A percentile compares a stretch with the other conserved stretches of the same genome.
Evolutionary conservation across 2,797 vertebrate genomes (phyloP).

Genomic region (Myotis daubentonii): DNA sequence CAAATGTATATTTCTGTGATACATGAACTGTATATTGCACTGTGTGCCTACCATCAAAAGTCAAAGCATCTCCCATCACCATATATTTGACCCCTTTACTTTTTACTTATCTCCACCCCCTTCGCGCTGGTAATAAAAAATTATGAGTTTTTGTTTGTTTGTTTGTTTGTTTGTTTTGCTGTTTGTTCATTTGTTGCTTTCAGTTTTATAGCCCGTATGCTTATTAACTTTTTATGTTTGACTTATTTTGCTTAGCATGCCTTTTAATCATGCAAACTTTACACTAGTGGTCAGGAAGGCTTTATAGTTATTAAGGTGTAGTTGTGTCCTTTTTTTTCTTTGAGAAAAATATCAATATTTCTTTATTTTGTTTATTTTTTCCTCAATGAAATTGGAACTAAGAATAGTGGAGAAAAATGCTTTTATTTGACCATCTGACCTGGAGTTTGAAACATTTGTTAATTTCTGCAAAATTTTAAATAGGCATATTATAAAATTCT

Average conservation of each 20-base stretch:
- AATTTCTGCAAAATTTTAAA: not conserved
- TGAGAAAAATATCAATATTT: not conserved
- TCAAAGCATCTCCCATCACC: not conserved
- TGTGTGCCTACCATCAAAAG: not conserved
- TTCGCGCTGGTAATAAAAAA: not conserved
- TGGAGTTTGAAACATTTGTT: not conserved
- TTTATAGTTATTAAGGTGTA: not conserved
- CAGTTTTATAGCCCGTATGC: not conserved
- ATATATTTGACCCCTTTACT: not conserved
- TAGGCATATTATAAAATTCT: not conserved
- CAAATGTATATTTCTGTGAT: not conserved
- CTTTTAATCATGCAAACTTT: not conserved
- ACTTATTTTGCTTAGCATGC: not conserved
- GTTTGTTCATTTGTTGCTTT: not conserved
- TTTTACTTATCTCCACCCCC: not conserved
- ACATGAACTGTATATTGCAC: not conserved
- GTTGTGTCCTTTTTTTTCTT: not conserved
- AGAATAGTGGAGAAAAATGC: not conserved
- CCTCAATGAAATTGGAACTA: not conserved
- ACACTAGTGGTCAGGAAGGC: not conserved
- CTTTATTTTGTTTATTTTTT: not conserved
- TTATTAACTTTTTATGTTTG: not conserved
- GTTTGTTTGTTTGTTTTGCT: not conserved
- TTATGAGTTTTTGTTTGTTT: not conserved
- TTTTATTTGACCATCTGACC: not conserved